Base-by-base conservation (phyloP, 2,797 vertebrate species). In the Chelidonichthys spinosus region DNA sequence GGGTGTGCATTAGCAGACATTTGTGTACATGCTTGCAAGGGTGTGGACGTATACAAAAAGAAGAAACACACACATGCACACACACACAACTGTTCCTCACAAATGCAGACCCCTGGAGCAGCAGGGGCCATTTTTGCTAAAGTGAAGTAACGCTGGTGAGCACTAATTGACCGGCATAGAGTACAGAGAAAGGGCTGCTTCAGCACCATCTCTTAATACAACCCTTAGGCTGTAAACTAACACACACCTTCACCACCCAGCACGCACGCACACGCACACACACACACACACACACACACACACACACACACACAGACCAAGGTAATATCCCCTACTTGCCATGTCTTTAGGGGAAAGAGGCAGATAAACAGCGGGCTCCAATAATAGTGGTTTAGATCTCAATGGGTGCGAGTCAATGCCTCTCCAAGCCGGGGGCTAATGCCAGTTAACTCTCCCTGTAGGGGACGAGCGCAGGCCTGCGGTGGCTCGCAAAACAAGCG, bases 361-460 rank as follows among this genome's bases (percentile, higher is more conserved):
- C 85, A 87, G 89, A 92, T 92, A 92, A 93, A 93, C 91, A 92
- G 90, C 82, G 50, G 89, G 87, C 87, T 90, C 87, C 91, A 92
- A 92, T 94, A 93, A 94, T 89, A 88, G 90, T 77, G 85, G 91
- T 91, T 92, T 87, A 91, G 92, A 91, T 93, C 91, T 93, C 91
- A 88, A 91, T 92, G 89, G 92, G 92, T 89, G 88, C 81, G 49
- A 93, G 91, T 92, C 92, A 92, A 93, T 93, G 92, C 87, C 91
- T 94, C 92, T 92, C 84, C 84, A 76, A 93, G 90, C 94, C 81
- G 88, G 90, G 86, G 93, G 93, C 92, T 93, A 93, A 94, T 92
- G 92, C 89, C 89, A 93, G 94, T 94, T 94, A 94, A 94, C 91
- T 87, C 91, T 90, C 90, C 91, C 91, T 92, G 91, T 90, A 92